Percentiles rank a stretch among this genome's conserved stretches.
Conservation (phyloP, 2,113 vertebrate genomes). For the Alethe diademata region DNA sequence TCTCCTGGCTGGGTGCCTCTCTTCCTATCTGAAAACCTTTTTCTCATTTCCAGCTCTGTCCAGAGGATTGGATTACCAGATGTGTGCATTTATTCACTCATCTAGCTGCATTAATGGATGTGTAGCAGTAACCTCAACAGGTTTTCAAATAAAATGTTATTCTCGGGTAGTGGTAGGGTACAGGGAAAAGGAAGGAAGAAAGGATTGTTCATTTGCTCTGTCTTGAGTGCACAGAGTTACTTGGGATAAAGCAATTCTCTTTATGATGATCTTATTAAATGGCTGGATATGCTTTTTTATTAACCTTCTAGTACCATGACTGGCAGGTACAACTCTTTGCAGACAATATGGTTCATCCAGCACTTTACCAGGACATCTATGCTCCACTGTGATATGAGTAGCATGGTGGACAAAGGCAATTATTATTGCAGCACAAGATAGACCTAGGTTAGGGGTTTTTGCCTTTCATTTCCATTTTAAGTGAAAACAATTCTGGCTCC, state of each 20-base stretch:
- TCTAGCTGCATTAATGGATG: background rate
- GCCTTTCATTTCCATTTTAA: slow-evolving; percentile 22
- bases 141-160: background rate
- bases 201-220: background rate
- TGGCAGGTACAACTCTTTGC: background rate
- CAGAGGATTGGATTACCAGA: slow-evolving; percentile 22
- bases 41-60: background rate
- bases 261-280: background rate
- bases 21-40: background rate
- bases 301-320: background rate
- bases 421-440: background rate
- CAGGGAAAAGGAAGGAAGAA: background rate
- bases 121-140: background rate
- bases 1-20: background rate
- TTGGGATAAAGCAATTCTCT: background rate
- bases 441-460: background rate
- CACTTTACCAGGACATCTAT: background rate
- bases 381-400: background rate
- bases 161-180: background rate
- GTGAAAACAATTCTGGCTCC: background rate
- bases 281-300: background rate
- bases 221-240: background rate
- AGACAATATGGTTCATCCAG: background rate
- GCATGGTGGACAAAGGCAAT: background rate
- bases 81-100: background rate